Conservation (phyloP, 2,888 invertebrate genomes). For the Stegana nigrithorax region DNA sequence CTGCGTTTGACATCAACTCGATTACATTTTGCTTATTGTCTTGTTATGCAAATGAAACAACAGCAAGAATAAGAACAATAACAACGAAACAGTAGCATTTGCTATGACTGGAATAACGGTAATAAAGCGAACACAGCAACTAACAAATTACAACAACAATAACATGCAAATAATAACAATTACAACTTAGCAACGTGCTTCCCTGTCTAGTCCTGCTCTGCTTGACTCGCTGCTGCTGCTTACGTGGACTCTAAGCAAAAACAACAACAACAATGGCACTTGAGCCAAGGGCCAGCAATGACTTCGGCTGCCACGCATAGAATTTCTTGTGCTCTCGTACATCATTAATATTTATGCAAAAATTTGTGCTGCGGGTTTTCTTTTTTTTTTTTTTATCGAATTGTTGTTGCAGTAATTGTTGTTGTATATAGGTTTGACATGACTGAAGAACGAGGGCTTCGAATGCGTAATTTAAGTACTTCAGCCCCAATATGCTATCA, state of each 20-base stretch:
- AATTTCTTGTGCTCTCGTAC: not conserved
- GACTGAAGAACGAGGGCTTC: no score
- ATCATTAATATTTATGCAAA: conserved; percentile 57
- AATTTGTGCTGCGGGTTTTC: conserved; percentile 33
- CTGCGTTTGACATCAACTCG: no score
- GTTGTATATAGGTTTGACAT: conserved; percentile 17
- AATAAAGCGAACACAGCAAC: not conserved
- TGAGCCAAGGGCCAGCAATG: no score
- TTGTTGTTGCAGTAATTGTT: no score
- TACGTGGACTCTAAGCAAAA: no score
- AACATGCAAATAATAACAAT: not conserved
- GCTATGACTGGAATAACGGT: no score
- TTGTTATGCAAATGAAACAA: conserved; percentile 47
- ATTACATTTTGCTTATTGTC: conserved; percentile 37
- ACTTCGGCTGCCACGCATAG: not conserved
- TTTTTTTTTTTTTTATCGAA: no score
- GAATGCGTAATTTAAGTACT: conserved; percentile 38
- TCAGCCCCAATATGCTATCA: not conserved
- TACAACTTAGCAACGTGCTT: no score
- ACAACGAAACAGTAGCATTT: conserved; percentile 12
- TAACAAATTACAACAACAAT: conserved; percentile 16
- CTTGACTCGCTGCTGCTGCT: no score
- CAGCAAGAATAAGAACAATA: conserved; percentile 24
- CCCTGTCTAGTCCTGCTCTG: no score
- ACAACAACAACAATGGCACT: no score